Evolutionary conservation across 2,888 invertebrate species (phyloP), one percentile per base, ranked within the genome.

Genomic region (Pyrochroa serraticornis): DNA sequence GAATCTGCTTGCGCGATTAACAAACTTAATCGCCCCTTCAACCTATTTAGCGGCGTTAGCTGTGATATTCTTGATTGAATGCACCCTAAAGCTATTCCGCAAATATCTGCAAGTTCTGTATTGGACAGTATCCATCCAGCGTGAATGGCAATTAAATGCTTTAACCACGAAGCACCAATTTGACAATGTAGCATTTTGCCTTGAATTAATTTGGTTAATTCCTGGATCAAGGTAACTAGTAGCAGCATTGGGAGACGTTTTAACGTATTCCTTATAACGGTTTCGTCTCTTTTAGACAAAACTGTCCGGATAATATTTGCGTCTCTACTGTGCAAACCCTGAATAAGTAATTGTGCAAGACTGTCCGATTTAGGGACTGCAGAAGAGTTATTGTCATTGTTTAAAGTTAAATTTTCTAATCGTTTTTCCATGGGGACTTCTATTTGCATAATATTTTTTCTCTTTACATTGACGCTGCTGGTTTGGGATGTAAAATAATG

Each of bases 301-400:
- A 95, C 94, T 49, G 85, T 87, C 63, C 85, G 82, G 31, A 96
- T 79, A 68, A 95, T 85, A 38, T 79, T 82, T 60, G 83, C 84
- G 74, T 97, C 94, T 71, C 89, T 89, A 71, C 95, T 95, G 69
- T 92, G 92, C 32, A 97, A 79, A 0, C 93, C 95, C 77, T 92
- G 95, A 50, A 93, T 82, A 6, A 96, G 79, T 6, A 95, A 81
- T 62, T 92, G 90, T 1, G 91, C 90, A 70, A 93, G 83, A 77
- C 92, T 94, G 72, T 90, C 87, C 0, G 83, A 82, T 59, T 82
- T 82, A 1, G 85, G 82, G n/a, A 81, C 79, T 63, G 82, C 82
- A 41, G 83, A 81, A 1, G 81, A 79, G 0, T 77, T 75, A 6
- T 82, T 81, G 3, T 79, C 71, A 39, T 84, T 81, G 65, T 87